Evolutionary conservation across 1,140 invertebrate genomes (phyloP), one percentile per base, ranked within the genome.

Genomic region (Lutraria rhynchaena): DNA sequence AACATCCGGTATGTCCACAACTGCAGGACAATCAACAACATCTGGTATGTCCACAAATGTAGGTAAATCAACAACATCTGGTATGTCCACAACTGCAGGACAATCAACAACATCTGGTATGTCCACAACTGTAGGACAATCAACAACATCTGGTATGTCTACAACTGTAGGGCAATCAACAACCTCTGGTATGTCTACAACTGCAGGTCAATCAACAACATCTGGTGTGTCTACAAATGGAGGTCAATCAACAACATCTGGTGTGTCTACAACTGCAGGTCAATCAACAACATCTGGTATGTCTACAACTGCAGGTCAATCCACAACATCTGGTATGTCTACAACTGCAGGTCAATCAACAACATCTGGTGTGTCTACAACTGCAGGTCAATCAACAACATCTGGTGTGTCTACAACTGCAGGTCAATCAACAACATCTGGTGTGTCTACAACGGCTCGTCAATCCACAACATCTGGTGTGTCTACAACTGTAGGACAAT

Each of bases 331-430:
- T 7, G 27, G 17, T 7, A 27, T n/a, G 15, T n/a, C 58, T 13
- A 61, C 58, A n/a, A 61, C 58, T 13, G 27, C 58, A n/a, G 27
- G 11, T 61, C 15, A 17, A n/a, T n/a, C 58, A 17, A 61, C 58
- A n/a, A 61, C 58, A 5, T 5, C 58, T 13, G 27, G 17, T 13
- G 27, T 27, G 15, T n/a, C 58, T 13, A 61, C 37, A 41, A 41
- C 37, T 15, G 37, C 37, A 41, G 5, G 5, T 41, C 37, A 41
- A 41, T 41, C 37, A 15, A 41, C 37, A 41, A 41, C 37, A 7
- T 41, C 37, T 7, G 37, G 37, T 41, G 5, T 15, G 15, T 41
- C 37, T 7, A 41, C 58, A n/a, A 61, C 58, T 27, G 5, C 37
- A 41, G 37, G 5, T 41, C 37, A 41, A 55, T 22, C 53, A 7